Evolutionary conservation across 2,888 invertebrate genomes (phyloP), one percentile per base, ranked within the genome.

Genomic region (Drosophila lutescens): DNA sequence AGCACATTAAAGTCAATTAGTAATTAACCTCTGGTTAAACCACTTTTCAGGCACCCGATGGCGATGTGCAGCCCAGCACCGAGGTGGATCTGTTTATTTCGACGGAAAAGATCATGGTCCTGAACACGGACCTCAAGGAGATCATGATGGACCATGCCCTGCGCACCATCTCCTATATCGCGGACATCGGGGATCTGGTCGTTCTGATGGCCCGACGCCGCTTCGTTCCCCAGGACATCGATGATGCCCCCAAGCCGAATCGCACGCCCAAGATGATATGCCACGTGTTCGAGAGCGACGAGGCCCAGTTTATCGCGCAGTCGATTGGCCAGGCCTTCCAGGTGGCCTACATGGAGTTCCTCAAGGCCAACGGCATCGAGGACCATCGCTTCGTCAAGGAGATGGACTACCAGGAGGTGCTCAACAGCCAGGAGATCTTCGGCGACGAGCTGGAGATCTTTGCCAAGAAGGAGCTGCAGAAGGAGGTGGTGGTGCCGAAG

Each of bases 91-190:
- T 99, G 34, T 99, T 99, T 93, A 99, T 99, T 90, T 99, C 99
- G 40, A 99, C 99, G 12, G 99, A 99, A 92, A 99, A 99, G 93
- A 99, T 99, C 79, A 99, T 99, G 99, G 99, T 99, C 62, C 94
- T 99, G 72, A 99, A 99, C 91, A 99, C 99, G 2, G 99, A 99
- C 92, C 93, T 99, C 57, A 99, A 99, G 93, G 99, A 99, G 93
- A 99, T 99, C 71, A 99, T 99, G 98, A 99, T 99, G 99, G 99
- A 99, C 92, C 99, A 99, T 93, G 98, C 99, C 1, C 93, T 99
- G 69, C 94, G 99, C 82, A 99, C 99, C 46, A 99, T 99, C 90
- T 99, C 99, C 1, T 99, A 99, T 91, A 99, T 99, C 82, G 99
- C 99, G 7, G 99, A 99, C 92, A 99, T 99, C 76, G 99, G 99